Evolutionary conservation across 2,113 vertebrate genomes (phyloP), one percentile per base, ranked within the genome.

Genomic region (Pimephales promelas): DNA sequence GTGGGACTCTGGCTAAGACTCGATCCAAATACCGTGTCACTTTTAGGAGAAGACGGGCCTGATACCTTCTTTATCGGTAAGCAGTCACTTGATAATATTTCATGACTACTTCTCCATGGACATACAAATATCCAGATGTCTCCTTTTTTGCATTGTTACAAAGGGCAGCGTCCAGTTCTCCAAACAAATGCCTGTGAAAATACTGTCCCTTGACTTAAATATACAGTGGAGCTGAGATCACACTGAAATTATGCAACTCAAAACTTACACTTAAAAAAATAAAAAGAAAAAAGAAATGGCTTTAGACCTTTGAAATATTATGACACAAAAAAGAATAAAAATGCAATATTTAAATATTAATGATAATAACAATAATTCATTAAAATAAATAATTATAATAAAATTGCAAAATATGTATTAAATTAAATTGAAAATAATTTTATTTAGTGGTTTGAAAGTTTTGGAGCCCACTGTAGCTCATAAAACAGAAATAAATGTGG

Each of bases 1-100:
- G 96, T 99, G 74, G 97, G 97, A 56, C 93, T 99, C 7, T 99
- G 97, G 97, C 93, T 99, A 72, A 95, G 97, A 6, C 96, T 99
- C 36, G 96, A 96, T 87, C 94, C 95, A 11, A 89, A 94, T 85
- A 95, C 96, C 3, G 95, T 96, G 83, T 93, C 95, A 82, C 93
- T 99, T 77, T 93, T 96, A 14, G 92, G 92, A 5, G 93, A 96
- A 13, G 94, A 89, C 2, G 95, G 96, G 52, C 97, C 96, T 0
- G 94, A 95, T 81, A 97, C 96, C 86, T 96, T 97, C 93, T 98
- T 96, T 84, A 92, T 97, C 49, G 98, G 98, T 99, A 90, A 97
- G 97, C 76, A 20, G 36, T 54, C 22, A 14, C 3, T 72, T 34
- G 2, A 24, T 40, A 26, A 59, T 9, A 47, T 28, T 59, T 49